Conservation (phyloP, 2,888 invertebrate species). For the Epiblema foenella region DNA sequence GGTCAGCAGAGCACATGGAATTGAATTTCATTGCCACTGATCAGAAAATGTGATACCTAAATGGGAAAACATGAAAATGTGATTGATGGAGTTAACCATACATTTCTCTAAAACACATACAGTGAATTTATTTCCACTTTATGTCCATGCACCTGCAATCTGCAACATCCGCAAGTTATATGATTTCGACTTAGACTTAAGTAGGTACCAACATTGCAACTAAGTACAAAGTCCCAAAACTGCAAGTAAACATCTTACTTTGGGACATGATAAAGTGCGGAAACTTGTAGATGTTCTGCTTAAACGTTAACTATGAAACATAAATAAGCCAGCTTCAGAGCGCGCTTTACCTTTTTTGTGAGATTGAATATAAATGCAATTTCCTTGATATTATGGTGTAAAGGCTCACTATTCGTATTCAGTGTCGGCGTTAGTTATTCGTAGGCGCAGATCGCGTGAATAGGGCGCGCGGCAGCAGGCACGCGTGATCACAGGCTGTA, state of each 20-base stretch:
- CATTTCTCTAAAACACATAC: too few species aligned
- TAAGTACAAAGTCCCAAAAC: slow-evolving; percentile 34
- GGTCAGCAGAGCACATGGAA: too few species aligned
- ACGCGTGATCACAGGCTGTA: slow-evolving; percentile 66
- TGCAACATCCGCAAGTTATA: slow-evolving; percentile 33
- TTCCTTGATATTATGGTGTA: slow-evolving; percentile 61
- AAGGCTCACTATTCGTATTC: slow-evolving; percentile 70
- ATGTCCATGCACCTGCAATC: slow-evolving; percentile 20
- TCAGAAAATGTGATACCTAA: too few species aligned
- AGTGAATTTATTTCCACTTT: neutral
- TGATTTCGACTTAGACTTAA: slow-evolving; percentile 27
- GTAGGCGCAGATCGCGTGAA: slow-evolving; percentile 65
- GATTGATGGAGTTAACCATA: too few species aligned
- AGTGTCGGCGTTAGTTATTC: slow-evolving; percentile 64
- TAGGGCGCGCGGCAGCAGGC: slow-evolving; percentile 60
- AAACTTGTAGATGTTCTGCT: slow-evolving; percentile 9
- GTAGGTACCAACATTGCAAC: slow-evolving; percentile 18
- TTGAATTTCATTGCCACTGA: too few species aligned
- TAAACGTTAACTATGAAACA: slow-evolving; percentile 7
- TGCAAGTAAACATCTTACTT: slow-evolving; percentile 28
- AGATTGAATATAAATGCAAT: slow-evolving; percentile 72
- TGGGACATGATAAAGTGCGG: neutral
- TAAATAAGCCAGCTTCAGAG: neutral
- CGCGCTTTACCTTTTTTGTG: slow-evolving; percentile 50
- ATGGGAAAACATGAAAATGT: too few species aligned